A percentile compares a stretch with the other conserved stretches of the same genome.
phyloP scores from a whole-genome alignment of 2,797 vertebrate species.

The Trachurus trachurus region DNA sequence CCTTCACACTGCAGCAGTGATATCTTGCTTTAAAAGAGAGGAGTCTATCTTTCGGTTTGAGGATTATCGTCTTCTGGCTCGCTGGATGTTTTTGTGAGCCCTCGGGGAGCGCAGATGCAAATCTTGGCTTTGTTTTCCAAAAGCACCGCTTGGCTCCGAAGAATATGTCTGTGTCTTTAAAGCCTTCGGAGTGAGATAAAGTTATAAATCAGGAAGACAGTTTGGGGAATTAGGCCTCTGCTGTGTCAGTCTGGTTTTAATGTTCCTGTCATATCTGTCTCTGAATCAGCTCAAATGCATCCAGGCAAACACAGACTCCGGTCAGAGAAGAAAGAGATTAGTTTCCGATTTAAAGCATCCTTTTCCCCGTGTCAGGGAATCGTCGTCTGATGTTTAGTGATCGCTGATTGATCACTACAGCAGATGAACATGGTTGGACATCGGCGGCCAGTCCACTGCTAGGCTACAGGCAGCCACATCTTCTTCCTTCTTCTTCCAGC shows the following conservation, averaged over 20 bases:
- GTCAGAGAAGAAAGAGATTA: neutral
- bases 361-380: neutral
- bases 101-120: slow-evolving; percentile 57
- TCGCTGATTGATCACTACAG: slow-evolving; percentile 13
- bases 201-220: slow-evolving; percentile 53
- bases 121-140: slow-evolving; percentile 61
- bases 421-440: neutral
- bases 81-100: slow-evolving; percentile 50
- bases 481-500: slow-evolving; percentile 4
- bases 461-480: neutral
- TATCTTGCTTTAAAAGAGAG: slow-evolving; percentile 8
- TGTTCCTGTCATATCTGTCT: slow-evolving; percentile 28
- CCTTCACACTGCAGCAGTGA: slow-evolving; percentile 11
- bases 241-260: slow-evolving; percentile 41
- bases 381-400: neutral
- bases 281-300: slow-evolving; percentile 19
- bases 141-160: slow-evolving; percentile 23
- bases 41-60: slow-evolving; percentile 14
- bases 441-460: neutral
- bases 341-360: neutral
- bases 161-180: slow-evolving; percentile 50
- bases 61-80: slow-evolving; percentile 50
- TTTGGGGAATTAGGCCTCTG: slow-evolving; percentile 39
- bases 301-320: neutral
- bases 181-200: slow-evolving; percentile 51